Base-by-base conservation (phyloP, 2,888 invertebrate species). In the Apeira syringaria region DNA sequence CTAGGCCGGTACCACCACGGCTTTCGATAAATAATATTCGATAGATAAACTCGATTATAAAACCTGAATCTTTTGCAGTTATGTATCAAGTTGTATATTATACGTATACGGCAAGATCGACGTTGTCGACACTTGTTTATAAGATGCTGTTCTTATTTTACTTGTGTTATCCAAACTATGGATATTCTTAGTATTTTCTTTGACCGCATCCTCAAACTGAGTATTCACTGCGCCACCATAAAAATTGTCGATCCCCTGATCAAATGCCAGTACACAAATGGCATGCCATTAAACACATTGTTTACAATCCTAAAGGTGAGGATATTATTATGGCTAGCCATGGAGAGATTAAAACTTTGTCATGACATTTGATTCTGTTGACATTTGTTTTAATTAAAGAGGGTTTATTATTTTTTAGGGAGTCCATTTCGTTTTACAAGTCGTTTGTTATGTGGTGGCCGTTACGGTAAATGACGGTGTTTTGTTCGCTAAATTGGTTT, bases 241-340 rank as follows among this genome's bases (percentile, higher is more conserved):
- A 61, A 59, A 65, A 66, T 64, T 38, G 34, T 37, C 7, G 20
- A 53, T 56, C 62, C 59, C 61, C 59, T 72, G 71, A 75, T 75
- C 76, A 78, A 77, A 81, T 78, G 79, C 68, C 80, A 74, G 65
- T 66, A 66, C 65, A 65, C 61, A 76, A 74, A 76, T 74, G 72
- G 69, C 71, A 45, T 56, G 69, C 67, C 69, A 68, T 44, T 37
- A 37, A 38, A 15, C 61, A 59, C 53, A 53, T 48, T 39, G 53
- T 63, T 54, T 48, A 48, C 48, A 51, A 49, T 61, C 57, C 58
- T 51, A 68, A 70, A 70, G 66, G 71, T 70, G 64, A 59, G 56
- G 52, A 64, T 68, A 66, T 62, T 66, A 62, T 59, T 56, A n/a
- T n/a, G n/a, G 52, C 52, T 45, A 29, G 28, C 11, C 18, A 12